phyloP scores from a whole-genome alignment of 2,797 vertebrate species.

The Tragopan temminckii region DNA sequence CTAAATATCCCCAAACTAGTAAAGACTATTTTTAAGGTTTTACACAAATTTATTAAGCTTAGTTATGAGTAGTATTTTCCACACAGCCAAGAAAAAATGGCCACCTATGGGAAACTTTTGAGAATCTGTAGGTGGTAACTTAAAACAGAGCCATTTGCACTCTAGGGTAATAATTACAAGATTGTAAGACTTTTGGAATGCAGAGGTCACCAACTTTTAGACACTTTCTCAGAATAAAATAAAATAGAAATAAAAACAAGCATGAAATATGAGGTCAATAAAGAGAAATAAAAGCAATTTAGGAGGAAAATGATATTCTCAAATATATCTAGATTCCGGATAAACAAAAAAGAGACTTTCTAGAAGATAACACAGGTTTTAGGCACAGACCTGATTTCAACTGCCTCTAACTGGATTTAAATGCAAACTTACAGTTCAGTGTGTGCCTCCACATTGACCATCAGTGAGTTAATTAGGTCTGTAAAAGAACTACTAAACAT shows the following conservation, averaged over 20 bases:
- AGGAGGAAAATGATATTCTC: not conserved
- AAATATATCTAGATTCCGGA: not conserved
- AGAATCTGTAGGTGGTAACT: not conserved
- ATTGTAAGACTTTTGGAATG: not conserved
- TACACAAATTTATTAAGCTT: not conserved
- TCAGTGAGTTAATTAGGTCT: not conserved
- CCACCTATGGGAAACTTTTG: not conserved
- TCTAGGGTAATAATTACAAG: not conserved
- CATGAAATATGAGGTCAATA: not conserved
- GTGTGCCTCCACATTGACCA: not conserved
- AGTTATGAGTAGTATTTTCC: not conserved
- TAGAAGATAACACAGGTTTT: not conserved
- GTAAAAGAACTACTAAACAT: not conserved
- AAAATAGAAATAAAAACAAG: not conserved
- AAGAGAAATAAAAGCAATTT: not conserved
- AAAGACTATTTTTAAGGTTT: conserved; percentile 4
- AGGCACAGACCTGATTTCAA: not conserved
- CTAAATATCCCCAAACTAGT: not conserved
- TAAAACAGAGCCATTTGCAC: not conserved
- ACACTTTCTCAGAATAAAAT: not conserved
- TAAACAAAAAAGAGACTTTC: not conserved
- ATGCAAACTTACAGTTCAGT: not conserved
- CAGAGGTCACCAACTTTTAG: not conserved
- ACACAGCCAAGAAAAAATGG: not conserved
- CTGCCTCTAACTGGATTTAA: not conserved